phyloP scores from a whole-genome alignment of 2,888 invertebrate species.

The Chalcosyrphus nemorum region DNA sequence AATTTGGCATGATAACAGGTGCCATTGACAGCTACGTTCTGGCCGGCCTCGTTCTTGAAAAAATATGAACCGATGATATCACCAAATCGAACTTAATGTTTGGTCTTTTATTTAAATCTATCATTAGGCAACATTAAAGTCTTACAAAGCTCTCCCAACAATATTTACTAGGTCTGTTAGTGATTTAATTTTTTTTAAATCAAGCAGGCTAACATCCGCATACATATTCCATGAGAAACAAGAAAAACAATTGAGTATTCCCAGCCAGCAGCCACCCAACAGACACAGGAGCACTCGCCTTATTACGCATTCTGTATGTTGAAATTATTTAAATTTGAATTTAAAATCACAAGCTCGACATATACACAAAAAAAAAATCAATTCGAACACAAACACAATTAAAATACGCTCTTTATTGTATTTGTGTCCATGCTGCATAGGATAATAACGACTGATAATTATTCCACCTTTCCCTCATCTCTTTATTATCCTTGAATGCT shows the following conservation, averaged over 20 bases:
- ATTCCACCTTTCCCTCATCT: not conserved
- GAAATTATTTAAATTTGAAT: conserved; percentile 1
- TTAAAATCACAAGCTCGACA: not conserved
- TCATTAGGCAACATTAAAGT: too few relatives aligned
- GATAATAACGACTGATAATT: not conserved
- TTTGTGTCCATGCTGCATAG: not conserved
- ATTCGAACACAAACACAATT: conserved; percentile 6
- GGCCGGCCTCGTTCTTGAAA: too few relatives aligned
- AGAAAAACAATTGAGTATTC: not conserved
- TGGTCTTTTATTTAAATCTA: too few relatives aligned
- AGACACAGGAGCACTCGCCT: not conserved
- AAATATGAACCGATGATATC: too few relatives aligned
- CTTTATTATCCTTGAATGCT: too few relatives aligned
- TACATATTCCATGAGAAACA: not conserved
- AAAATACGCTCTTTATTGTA: not conserved
- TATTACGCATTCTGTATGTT: conserved; percentile 9
- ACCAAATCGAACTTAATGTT: too few relatives aligned
- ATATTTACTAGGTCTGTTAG: too few relatives aligned
- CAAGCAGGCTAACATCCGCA: not conserved
- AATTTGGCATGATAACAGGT: too few relatives aligned
- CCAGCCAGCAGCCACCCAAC: not conserved
- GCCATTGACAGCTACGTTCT: too few relatives aligned
- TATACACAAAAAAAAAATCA: conserved; percentile 8
- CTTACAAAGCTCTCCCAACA: too few relatives aligned
- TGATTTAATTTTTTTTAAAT: not conserved